Evolutionary conservation across 2,113 vertebrate genomes (phyloP).

Genomic region (Otis tarda): DNA sequence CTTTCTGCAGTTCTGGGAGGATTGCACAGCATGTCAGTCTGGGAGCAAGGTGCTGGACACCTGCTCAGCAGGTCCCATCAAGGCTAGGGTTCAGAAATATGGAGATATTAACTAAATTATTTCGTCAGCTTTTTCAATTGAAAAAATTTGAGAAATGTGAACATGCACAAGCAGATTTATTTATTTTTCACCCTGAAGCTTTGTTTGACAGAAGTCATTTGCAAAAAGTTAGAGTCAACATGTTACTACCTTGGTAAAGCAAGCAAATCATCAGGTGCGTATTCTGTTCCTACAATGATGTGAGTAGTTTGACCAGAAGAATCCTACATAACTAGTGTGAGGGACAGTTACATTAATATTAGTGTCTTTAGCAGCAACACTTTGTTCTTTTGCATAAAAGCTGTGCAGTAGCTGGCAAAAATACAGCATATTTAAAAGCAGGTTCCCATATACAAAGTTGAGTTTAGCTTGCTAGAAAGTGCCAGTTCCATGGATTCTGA

Average conservation of each 20-base stretch:
- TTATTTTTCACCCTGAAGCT: background rate
- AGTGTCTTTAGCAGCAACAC: background rate
- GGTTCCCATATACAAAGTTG: background rate
- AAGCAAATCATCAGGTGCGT: background rate
- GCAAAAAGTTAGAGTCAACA: background rate
- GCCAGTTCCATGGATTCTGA: background rate
- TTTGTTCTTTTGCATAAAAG: background rate
- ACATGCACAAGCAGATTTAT: background rate
- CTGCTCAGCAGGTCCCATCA: background rate
- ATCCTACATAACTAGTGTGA: background rate
- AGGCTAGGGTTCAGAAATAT: background rate
- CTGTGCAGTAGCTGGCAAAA: background rate
- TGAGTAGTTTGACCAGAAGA: background rate
- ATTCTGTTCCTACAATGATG: background rate
- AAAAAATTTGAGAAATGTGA: background rate
- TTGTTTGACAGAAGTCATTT: background rate
- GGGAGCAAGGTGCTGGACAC: background rate
- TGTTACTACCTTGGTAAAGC: background rate
- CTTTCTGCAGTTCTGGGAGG: background rate
- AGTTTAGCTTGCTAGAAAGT: background rate
- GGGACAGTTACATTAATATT: background rate
- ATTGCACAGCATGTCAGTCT: accelerated
- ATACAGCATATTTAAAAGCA: background rate
- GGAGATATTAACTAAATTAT: background rate
- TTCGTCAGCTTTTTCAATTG: background rate